Conservation (phyloP, 2,113 vertebrate genomes). For the Vulpes vulpes region DNA sequence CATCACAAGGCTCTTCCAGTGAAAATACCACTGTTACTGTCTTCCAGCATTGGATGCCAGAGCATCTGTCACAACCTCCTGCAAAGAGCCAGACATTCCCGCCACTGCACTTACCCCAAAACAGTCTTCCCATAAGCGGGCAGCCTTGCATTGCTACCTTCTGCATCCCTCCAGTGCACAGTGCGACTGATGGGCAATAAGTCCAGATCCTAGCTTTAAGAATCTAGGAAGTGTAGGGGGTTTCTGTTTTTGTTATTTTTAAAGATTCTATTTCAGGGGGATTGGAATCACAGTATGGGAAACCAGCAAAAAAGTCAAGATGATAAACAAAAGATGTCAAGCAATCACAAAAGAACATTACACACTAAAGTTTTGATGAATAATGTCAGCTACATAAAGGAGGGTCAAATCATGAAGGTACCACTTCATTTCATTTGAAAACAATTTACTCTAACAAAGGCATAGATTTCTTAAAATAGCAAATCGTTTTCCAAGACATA, state of each 20-base stretch:
- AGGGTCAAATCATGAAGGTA: neutral
- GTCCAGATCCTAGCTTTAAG: neutral
- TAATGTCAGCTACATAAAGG: neutral
- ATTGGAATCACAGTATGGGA: neutral
- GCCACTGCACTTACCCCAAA: neutral
- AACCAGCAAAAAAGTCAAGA: neutral
- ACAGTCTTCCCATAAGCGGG: neutral
- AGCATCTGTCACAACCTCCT: neutral
- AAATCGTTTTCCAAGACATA: neutral
- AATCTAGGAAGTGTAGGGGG: neutral
- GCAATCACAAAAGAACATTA: neutral
- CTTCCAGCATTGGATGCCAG: neutral
- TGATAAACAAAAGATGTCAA: neutral
- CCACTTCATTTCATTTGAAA: neutral
- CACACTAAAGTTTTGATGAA: neutral
- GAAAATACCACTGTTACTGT: neutral
- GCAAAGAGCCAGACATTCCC: neutral
- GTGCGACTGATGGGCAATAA: accelerated
- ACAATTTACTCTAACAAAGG: constrained; percentile 3
- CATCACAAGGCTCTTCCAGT: neutral
- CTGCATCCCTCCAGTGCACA: accelerated
- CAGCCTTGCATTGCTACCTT: neutral
- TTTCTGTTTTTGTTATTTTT: neutral
- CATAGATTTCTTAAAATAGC: neutral
- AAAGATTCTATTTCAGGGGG: neutral